Conservation (phyloP, 1,140 invertebrate species). For the Drosophila santomea region DNA sequence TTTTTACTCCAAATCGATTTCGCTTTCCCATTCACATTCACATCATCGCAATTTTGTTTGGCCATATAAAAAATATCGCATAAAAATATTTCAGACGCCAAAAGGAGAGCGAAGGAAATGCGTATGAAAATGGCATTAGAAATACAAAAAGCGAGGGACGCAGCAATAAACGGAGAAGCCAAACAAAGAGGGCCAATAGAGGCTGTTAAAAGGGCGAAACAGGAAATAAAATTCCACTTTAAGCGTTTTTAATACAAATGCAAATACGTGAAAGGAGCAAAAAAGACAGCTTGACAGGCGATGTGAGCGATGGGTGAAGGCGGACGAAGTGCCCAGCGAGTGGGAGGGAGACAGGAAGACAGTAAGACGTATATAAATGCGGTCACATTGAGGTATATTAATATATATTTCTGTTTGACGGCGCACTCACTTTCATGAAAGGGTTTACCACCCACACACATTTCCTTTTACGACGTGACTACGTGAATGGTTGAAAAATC, state of each 20-base stretch:
- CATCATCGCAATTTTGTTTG: slow-evolving; percentile 33
- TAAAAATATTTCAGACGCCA: slow-evolving; percentile 62
- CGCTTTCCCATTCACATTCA: slow-evolving; percentile 21
- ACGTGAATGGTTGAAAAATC: background rate
- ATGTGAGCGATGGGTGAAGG: slow-evolving; percentile 64
- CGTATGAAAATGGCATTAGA: slow-evolving; percentile 80
- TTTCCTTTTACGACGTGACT: background rate
- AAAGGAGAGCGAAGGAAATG: slow-evolving; percentile 45
- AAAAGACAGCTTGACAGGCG: slow-evolving; percentile 54
- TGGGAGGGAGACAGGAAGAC: background rate
- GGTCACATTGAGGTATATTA: slow-evolving; percentile 76
- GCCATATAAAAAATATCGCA: slow-evolving; percentile 66
- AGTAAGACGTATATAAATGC: slow-evolving; percentile 51
- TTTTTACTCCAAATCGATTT: slow-evolving; percentile 30
- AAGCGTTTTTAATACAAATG: slow-evolving; percentile 81
- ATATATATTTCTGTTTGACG: slow-evolving; percentile 58
- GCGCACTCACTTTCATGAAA: slow-evolving; percentile 7
- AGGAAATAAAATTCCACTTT: slow-evolving; percentile 82
- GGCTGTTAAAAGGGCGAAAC: slow-evolving; percentile 59
- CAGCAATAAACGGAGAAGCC: slow-evolving; percentile 49
- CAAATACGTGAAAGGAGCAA: slow-evolving; percentile 53
- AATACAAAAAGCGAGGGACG: slow-evolving; percentile 57
- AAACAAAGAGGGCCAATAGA: slow-evolving; percentile 7
- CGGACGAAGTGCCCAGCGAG: background rate
- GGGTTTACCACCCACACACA: slow-evolving; percentile 4